These are phyloP conservation scores for Mirza zaza DNA, from an alignment of 2,113 vertebrate genomes.

Conservation along the genomic window DNA sequence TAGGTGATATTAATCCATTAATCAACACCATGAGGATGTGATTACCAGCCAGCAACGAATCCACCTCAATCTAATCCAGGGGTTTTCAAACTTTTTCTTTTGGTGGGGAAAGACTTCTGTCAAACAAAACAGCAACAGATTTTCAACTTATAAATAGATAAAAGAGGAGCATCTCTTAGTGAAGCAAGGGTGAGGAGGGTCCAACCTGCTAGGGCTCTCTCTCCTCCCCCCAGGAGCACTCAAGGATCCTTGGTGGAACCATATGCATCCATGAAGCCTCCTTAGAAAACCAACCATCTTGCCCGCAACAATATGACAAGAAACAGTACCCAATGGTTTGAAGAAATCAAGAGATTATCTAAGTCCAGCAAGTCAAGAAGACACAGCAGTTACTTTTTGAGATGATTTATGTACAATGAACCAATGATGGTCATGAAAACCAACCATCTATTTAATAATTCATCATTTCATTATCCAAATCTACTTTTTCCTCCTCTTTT, in stretches of 20 bases:
- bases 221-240: background rate
- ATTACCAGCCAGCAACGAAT: background rate
- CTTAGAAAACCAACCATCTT: background rate
- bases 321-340: background rate
- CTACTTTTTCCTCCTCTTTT: background rate
- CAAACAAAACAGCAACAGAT: background rate
- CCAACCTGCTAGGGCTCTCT: background rate
- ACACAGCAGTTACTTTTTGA: background rate
- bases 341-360: background rate
- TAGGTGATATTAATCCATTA: background rate
- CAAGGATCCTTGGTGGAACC: background rate
- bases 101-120: background rate
- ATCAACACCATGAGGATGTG: background rate
- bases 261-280: background rate
- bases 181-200: background rate
- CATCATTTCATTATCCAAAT: background rate
- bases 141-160: background rate
- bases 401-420: background rate
- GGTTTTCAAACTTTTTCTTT: background rate
- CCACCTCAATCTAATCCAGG: background rate
- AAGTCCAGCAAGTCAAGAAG: background rate
- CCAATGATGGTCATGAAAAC: background rate
- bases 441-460: background rate
- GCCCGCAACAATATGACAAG: background rate
- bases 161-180: background rate